phyloP scores from a whole-genome alignment of 2,797 vertebrate genomes.

The Macropus fuliginosus region DNA sequence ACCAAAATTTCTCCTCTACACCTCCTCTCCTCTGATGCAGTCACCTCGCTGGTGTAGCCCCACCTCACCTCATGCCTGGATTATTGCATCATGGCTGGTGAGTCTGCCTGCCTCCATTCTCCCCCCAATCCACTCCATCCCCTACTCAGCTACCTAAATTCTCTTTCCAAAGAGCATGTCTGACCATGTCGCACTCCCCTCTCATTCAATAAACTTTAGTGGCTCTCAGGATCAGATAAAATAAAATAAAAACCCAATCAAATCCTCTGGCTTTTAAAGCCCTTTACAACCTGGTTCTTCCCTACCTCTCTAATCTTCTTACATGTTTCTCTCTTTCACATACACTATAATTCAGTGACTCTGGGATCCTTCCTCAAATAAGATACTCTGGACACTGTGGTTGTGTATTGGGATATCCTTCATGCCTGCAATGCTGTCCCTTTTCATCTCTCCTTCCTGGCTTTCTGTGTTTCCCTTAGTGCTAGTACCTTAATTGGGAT shows the following conservation, averaged over 20 bases:
- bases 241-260: neutral
- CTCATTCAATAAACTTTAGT: neutral
- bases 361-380: neutral
- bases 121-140: rapidly evolving
- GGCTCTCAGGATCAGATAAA: neutral
- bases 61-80: neutral
- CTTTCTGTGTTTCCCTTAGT: neutral
- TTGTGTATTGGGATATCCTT: neutral
- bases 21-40: neutral
- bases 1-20: neutral
- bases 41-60: neutral
- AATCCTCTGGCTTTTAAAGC: neutral
- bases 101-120: neutral
- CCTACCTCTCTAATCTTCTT: neutral
- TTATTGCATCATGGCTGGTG: neutral
- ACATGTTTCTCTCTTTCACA: neutral
- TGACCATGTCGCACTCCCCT: neutral
- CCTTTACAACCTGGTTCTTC: neutral
- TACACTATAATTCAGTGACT: neutral
- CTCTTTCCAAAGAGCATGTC: neutral
- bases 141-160: neutral
- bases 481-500: neutral
- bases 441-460: neutral
- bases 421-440: neutral
- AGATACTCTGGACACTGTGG: neutral